Percentiles rank a stretch among this genome's conserved stretches.
Evolutionary conservation across 1,140 invertebrate species (phyloP).

Genomic region (Drosophila bifasciata): DNA sequence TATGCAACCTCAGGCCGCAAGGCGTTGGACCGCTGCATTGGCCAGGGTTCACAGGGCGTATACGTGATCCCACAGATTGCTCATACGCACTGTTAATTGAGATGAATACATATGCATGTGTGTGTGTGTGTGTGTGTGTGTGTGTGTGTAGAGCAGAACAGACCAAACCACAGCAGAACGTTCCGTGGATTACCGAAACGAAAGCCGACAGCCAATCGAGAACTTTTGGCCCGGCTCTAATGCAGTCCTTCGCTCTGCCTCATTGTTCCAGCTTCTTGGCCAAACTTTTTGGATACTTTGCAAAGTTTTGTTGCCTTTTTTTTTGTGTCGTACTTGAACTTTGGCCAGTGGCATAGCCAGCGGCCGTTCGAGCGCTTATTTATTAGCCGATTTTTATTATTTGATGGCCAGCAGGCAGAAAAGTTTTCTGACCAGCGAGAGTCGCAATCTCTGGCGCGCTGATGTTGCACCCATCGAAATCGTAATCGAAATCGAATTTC

Average conservation of each 20-base stretch:
- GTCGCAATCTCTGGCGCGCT: slow-evolving; percentile 3
- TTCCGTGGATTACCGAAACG: no score
- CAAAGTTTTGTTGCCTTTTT: slow-evolving; percentile 37
- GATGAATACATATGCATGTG: no score
- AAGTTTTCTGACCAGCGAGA: slow-evolving; percentile 13
- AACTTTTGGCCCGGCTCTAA: neutral
- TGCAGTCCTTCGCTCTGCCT: neutral
- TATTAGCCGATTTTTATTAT: slow-evolving; percentile 80
- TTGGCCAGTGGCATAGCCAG: slow-evolving; percentile 9
- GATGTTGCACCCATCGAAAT: slow-evolving; percentile 40
- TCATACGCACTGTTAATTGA: no score
- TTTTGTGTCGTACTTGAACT: slow-evolving; percentile 21
- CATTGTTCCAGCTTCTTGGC: slow-evolving; percentile 3
- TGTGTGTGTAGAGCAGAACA: no score
- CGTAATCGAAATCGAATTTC: slow-evolving; percentile 71
- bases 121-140: no score
- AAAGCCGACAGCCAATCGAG: no score
- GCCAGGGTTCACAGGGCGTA: neutral
- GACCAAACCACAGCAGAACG: no score
- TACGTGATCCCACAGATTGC: no score
- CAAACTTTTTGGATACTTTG: slow-evolving; percentile 63
- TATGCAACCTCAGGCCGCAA: slow-evolving; percentile 44
- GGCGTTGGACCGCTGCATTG: slow-evolving; percentile 38
- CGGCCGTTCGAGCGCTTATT: slow-evolving; percentile 47
- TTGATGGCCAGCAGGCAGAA: slow-evolving; percentile 49